Evolutionary conservation across 2,797 vertebrate genomes (phyloP).

Genomic region (Macrochelys suwanniensis): DNA sequence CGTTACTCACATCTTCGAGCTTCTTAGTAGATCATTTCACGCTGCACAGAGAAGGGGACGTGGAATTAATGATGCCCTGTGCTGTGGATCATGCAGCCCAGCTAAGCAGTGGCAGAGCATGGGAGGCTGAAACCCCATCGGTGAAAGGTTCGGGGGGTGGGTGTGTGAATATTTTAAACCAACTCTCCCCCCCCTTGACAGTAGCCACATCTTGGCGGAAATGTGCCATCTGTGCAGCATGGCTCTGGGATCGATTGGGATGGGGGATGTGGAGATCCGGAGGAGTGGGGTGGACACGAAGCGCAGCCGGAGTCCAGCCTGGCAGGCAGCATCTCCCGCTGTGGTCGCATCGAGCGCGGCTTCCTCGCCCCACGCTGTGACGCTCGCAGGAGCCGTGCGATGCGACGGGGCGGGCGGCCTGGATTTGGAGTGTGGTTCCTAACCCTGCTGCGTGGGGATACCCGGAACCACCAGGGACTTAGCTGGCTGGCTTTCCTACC

Average conservation of each 20-base stretch:
- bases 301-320: background rate
- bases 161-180: rapidly evolving
- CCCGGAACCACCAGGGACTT: too few species aligned
- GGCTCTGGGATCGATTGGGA: background rate
- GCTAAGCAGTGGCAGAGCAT: background rate
- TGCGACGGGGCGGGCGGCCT: background rate
- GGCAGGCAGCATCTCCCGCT: background rate
- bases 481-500: background rate
- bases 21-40: background rate
- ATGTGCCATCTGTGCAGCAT: background rate
- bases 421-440: background rate
- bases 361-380: background rate
- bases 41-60: background rate
- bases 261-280: background rate
- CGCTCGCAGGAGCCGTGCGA: background rate
- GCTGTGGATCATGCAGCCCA: background rate
- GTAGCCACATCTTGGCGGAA: background rate
- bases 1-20: background rate
- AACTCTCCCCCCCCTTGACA: rapidly evolving
- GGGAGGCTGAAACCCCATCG: background rate
- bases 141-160: background rate
- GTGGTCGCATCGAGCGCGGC: background rate
- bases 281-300: background rate
- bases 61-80: too few species aligned
- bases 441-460: background rate